Base-by-base conservation (phyloP, 2,888 invertebrate species). In the Ichneumoninae sp. region DNA sequence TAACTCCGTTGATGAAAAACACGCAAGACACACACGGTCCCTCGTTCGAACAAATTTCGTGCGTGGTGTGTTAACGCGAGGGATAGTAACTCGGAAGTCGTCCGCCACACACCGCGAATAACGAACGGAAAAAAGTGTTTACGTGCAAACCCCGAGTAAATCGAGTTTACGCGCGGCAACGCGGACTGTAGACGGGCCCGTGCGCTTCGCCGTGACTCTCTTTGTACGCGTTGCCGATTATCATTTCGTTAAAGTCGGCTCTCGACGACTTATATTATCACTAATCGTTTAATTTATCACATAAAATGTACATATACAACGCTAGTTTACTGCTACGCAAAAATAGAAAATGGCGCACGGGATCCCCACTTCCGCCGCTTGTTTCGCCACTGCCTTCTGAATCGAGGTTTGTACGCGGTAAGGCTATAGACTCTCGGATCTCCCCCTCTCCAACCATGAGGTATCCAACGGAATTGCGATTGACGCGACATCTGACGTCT, bases 341-440 rank as follows among this genome's bases (percentile, higher is more conserved):
- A 93, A 93, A 93, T 92, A 93, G 92, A 93, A 93, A 93, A 93
- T 93, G 93, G 93, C 93, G 92, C 89, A 92, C 91, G 88, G 85
- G 83, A 81, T 88, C 87, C 84, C 88, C 89, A 89, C 89, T 88
- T 88, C 85, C 85, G 86, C 88, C 89, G 89, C 88, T 89, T 89
- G 88, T 88, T 91, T 90, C 90, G 88, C 89, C 91, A 89, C 88
- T 88, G 90, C 90, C 90, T 88, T 88, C 91, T 89, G 85, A 90
- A 91, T 91, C 89, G 85, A 80, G 86, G 74, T 76, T 80, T 30
- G 76, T 57, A 75, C 71, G 50, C 65, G 70, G 63, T 6, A 30
- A 63, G 63, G n/a, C 63, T 60, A 65, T 70, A 60, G 44, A 65
- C 52, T 70, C 65, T 52, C 73, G n/a, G n/a, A n/a, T 13, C 60